A percentile compares a stretch with the other conserved stretches of the same genome.
phyloP scores from a whole-genome alignment of 2,113 vertebrate species.

The Bucco capensis region DNA sequence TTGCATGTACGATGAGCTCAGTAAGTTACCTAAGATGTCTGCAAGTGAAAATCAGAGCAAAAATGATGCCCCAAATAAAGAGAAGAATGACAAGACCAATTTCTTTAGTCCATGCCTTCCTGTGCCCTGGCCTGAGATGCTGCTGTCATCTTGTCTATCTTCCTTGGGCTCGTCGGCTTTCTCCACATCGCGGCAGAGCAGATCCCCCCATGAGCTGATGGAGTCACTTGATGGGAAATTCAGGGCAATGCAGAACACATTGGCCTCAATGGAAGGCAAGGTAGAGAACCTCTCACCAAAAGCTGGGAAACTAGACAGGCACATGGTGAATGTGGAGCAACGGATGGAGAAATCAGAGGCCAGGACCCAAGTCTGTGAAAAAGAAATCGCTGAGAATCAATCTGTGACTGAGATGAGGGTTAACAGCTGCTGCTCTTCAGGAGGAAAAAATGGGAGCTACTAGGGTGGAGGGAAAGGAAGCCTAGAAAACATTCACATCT shows the following conservation, averaged over 20 bases:
- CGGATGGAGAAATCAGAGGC: slow-evolving; percentile 81
- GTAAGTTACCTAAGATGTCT: slow-evolving; percentile 54
- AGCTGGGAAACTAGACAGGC: slow-evolving; percentile 80
- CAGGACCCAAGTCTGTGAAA: slow-evolving; percentile 82
- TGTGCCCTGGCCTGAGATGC: slow-evolving; percentile 72
- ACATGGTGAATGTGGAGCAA: slow-evolving; percentile 79
- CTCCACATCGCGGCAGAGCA: slow-evolving; percentile 74
- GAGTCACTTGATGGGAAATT: slow-evolving; percentile 77
- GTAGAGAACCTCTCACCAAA: slow-evolving; percentile 80
- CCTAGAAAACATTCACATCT: slow-evolving; percentile 61
- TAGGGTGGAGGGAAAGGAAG: slow-evolving; percentile 63
- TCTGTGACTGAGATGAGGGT: slow-evolving; percentile 74
- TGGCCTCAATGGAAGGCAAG: slow-evolving; percentile 80
- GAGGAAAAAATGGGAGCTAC: slow-evolving; percentile 70
- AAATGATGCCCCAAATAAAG: slow-evolving; percentile 56
- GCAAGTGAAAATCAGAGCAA: slow-evolving; percentile 62
- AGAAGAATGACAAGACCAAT: slow-evolving; percentile 63
- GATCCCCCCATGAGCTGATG: slow-evolving; percentile 76
- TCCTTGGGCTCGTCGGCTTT: slow-evolving; percentile 70
- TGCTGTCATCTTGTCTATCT: slow-evolving; percentile 69
- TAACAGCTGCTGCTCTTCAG: slow-evolving; percentile 73
- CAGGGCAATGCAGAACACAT: slow-evolving; percentile 77
- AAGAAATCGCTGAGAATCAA: slow-evolving; percentile 83
- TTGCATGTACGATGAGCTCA: slow-evolving; percentile 18
- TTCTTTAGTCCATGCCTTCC: slow-evolving; percentile 69